phyloP scores from a whole-genome alignment of 2,797 vertebrate genomes.

The Liasis olivaceus region DNA sequence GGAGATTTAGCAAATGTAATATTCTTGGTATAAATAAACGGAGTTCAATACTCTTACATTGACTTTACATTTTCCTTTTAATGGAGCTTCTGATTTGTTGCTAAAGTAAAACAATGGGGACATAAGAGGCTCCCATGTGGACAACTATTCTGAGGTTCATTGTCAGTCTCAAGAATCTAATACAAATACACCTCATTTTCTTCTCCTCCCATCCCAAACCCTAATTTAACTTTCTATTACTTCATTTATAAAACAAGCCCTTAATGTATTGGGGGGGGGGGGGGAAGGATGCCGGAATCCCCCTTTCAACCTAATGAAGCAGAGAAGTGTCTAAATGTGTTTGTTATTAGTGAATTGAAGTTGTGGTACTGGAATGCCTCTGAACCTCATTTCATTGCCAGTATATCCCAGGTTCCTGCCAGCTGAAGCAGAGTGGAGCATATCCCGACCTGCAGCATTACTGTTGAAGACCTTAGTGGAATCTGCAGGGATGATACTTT shows the following conservation, averaged over 20 bases:
- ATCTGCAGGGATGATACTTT: not conserved
- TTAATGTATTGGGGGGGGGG: not conserved
- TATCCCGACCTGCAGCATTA: not conserved
- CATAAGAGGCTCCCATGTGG: not conserved
- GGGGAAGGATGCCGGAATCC: not conserved
- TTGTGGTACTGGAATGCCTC: not conserved
- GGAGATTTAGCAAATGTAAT: too few relatives aligned
- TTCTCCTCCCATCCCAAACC: not conserved
- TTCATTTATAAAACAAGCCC: not conserved
- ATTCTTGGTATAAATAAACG: not conserved
- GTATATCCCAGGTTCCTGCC: not conserved
- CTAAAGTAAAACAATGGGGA: not conserved
- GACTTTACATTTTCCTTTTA: too few relatives aligned
- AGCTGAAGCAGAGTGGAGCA: not conserved
- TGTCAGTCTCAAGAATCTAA: not conserved
- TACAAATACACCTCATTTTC: not conserved
- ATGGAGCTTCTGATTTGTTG: not conserved
- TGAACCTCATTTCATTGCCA: conserved; percentile 31
- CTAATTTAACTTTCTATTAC: not conserved
- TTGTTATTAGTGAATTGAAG: conserved; percentile 22
- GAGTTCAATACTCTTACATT: too few relatives aligned
- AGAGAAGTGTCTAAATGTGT: conserved; percentile 31
- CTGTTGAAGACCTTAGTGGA: not conserved
- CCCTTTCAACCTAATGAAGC: not conserved
- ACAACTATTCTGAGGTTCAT: not conserved